Base-by-base conservation (phyloP, 2,113 vertebrate species). In the Festucalex cinctus region DNA sequence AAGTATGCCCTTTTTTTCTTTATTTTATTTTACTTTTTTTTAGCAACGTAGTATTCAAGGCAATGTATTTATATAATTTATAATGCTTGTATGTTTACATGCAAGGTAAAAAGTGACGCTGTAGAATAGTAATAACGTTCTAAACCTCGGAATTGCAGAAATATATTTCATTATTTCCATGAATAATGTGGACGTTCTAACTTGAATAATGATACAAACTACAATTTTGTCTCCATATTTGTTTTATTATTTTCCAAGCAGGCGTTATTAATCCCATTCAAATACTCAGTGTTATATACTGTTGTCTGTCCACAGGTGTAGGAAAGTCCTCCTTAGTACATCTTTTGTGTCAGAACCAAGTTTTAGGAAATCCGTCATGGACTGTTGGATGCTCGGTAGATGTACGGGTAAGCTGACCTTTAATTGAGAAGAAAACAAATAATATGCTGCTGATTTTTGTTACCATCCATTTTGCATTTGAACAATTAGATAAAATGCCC, bases 381-480 rank as follows among this genome's bases (percentile, higher is more conserved):
- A 98, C 97, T 0, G 96, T 99, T 41, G 97, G 97, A 75, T 99
- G 97, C 73, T 99, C 97, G 0, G 95, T 98, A 88, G 97, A 98
- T 76, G 95, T 99, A 56, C 91, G 97, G 93, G 97, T 99, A 94
- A 91, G 79, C 17, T 6, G 4, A 68, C 6, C 1, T 64, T 6
- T 53, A 0, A 26, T n/a, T 57, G 1, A 9, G 22, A 32, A 16
- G 24, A 5, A n/a, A 7, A 66, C n/a, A 26, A 43, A n/a, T 32
- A 5, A 59, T n/a, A n/a, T 20, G 0, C 37, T 37, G 20, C 9
- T 44, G 16, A 3, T 14, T 3, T 53, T 35, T 26, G 17, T n/a
- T 6, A 9, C 26, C 17, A 14, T 26, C 1, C 22, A n/a, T 46
- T 9, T 36, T 43, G 51, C 36, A 36, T 17, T 28, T 59, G 6